Conservation (phyloP, 2,113 vertebrate species). For the Myotis lucifugus region DNA sequence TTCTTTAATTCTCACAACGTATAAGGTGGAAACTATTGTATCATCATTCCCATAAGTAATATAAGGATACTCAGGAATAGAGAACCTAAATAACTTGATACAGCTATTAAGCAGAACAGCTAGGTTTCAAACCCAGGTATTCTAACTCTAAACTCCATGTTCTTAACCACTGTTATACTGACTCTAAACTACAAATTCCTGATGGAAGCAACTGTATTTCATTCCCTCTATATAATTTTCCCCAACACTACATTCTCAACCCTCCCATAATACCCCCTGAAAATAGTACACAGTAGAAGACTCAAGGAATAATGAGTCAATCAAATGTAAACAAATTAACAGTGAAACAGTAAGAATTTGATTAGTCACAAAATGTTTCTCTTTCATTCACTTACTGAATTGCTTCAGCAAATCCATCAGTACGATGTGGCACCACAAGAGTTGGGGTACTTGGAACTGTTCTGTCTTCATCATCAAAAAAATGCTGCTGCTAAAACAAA, state of each 20-base stretch:
- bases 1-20: neutral
- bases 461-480: conserved; percentile 96
- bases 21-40: neutral
- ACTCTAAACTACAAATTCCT: conserved; percentile 7
- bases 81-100: neutral
- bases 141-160: neutral
- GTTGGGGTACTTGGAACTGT: conserved; percentile 97
- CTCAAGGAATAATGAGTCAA: neutral
- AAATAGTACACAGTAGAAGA: neutral
- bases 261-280: neutral
- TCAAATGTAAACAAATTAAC: neutral
- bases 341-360: neutral
- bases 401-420: conserved; percentile 95
- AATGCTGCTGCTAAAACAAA: conserved; percentile 89
- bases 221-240: neutral
- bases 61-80: neutral
- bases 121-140: neutral
- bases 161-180: neutral
- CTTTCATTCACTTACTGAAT: conserved; percentile 91
- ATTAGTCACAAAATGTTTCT: neutral
- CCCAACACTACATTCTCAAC: neutral
- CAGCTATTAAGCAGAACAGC: neutral
- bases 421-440: conserved; percentile 92
- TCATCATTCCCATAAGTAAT: neutral
- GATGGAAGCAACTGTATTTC: neutral